These are phyloP conservation scores for Sinhomidia bicolor DNA, from an alignment of 2,888 invertebrate species.

Conservation along the genomic window DNA sequence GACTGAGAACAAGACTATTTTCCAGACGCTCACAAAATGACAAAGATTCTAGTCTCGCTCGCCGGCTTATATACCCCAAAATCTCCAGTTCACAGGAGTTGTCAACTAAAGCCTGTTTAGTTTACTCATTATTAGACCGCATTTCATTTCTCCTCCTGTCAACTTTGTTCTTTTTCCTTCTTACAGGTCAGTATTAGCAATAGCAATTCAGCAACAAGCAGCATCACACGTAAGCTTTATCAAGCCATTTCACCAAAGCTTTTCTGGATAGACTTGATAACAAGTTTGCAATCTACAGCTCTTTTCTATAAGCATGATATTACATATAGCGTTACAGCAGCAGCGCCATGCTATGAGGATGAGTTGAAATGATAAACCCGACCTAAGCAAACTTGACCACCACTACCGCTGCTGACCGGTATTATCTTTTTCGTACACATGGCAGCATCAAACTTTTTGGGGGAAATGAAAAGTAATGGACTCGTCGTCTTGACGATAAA, in stretches of 20 bases:
- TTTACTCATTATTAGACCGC: constrained; percentile 8
- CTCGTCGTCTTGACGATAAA: background rate
- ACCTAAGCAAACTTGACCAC: constrained; percentile 13
- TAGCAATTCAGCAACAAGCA: background rate
- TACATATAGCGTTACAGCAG: too few relatives aligned
- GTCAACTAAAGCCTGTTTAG: background rate
- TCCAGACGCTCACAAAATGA: constrained; percentile 62
- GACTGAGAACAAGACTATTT: constrained; percentile 55
- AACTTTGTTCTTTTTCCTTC: constrained; percentile 1
- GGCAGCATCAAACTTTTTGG: background rate
- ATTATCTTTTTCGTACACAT: background rate
- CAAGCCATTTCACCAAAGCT: background rate
- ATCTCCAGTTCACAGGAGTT: constrained; percentile 14
- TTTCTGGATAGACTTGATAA: background rate
- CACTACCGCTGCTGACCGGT: background rate
- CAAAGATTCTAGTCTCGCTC: constrained; percentile 32
- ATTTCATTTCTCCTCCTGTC: background rate
- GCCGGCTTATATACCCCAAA: constrained; percentile 62
- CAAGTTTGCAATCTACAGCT: background rate
- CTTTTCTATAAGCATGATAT: too few relatives aligned
- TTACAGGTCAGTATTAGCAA: constrained; percentile 48
- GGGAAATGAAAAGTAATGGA: background rate
- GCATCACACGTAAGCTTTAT: background rate
- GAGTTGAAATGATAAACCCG: constrained; percentile 15
- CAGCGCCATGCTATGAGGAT: background rate